These are phyloP conservation scores for Drosophila sproati DNA, from an alignment of 1,140 invertebrate species.

Conservation along the genomic window DNA sequence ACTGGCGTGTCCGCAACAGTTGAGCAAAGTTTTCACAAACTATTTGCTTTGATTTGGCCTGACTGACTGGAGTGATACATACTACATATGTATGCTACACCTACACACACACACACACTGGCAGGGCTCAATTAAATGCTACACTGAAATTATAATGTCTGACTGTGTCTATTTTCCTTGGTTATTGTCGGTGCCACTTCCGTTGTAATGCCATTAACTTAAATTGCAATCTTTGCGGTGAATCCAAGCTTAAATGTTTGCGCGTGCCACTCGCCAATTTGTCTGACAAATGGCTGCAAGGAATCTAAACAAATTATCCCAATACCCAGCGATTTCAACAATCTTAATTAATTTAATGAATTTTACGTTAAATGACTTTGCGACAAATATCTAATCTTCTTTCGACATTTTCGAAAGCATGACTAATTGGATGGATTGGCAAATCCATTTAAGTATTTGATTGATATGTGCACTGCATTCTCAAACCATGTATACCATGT, in stretches of 20 bases:
- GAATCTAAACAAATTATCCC: constrained; percentile 60
- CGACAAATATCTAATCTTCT: constrained; percentile 6
- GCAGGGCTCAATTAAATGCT: constrained; percentile 70
- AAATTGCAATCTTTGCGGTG: constrained; percentile 70
- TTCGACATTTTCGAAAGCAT: constrained; percentile 10
- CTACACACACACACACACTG: background rate
- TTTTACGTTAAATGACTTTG: constrained; percentile 15
- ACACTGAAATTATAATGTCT: constrained; percentile 66
- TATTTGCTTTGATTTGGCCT: constrained; percentile 44
- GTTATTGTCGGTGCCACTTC: constrained; percentile 56
- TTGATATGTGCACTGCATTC: constrained; percentile 7
- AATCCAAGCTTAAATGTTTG: constrained; percentile 51
- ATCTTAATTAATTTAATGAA: constrained; percentile 76
- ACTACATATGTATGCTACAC: background rate
- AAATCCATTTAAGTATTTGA: constrained; percentile 6
- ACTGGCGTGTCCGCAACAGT: constrained; percentile 76
- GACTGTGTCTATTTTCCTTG: constrained; percentile 15
- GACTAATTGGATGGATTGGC: constrained; percentile 41
- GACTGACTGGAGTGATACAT: background rate
- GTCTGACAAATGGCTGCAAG: constrained; percentile 36
- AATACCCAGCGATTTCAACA: constrained; percentile 54
- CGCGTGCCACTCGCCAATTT: constrained; percentile 71
- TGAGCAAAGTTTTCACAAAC: constrained; percentile 65
- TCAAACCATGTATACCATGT: constrained; percentile 5
- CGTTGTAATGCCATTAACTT: constrained; percentile 69